Conservation (phyloP, 2,113 vertebrate genomes). For the Candoia aspera region DNA sequence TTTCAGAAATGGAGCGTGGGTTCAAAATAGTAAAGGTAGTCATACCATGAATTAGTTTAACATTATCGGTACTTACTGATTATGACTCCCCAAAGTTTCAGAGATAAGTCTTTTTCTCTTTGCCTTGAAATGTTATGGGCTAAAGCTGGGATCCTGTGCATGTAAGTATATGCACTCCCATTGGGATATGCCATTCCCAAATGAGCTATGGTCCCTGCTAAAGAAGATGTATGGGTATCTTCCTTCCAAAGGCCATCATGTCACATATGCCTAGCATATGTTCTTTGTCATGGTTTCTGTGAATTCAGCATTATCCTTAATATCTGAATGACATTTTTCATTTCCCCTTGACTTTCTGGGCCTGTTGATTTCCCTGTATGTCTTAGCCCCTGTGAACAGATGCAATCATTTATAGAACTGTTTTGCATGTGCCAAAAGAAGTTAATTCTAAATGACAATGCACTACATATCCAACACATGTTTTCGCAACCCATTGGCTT, state of each 20-base stretch:
- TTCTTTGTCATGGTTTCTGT: not conserved
- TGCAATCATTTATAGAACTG: not conserved
- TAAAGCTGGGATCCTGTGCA: not conserved
- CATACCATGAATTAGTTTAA: not conserved
- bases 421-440: not conserved
- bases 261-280: not conserved
- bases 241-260: not conserved
- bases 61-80: not conserved
- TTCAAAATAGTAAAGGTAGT: not conserved
- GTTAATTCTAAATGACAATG: not conserved
- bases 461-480: constrained; percentile 2
- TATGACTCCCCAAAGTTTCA: not conserved
- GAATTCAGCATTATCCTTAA: not conserved
- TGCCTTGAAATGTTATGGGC: not conserved
- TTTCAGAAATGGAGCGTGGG: not conserved
- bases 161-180: not conserved
- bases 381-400: constrained; percentile 1
- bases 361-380: not conserved
- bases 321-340: not conserved
- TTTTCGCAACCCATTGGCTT: constrained; percentile 40
- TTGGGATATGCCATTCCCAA: not conserved
- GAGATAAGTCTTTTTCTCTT: not conserved
- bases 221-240: not conserved
- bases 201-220: not conserved
- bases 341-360: not conserved